These are phyloP conservation scores for Autographa gamma DNA, from an alignment of 2,888 invertebrate species.

Conservation along the genomic window DNA sequence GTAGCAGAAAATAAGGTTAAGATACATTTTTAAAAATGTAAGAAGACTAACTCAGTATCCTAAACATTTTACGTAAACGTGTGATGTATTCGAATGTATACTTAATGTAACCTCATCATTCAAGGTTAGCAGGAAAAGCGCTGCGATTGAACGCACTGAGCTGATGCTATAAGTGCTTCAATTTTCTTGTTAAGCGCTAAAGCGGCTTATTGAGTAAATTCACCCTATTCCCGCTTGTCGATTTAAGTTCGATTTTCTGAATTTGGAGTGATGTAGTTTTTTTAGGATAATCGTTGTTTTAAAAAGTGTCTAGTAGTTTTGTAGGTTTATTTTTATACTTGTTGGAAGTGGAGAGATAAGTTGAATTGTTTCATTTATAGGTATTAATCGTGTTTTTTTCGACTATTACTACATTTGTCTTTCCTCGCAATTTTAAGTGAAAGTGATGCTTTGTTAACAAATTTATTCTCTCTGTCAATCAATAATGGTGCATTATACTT, in stretches of 20 bases:
- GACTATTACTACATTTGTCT: too few relatives aligned
- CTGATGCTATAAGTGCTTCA: constrained; percentile 46
- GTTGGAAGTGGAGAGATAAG: too few relatives aligned
- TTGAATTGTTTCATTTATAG: too few relatives aligned
- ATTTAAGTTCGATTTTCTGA: constrained; percentile 7
- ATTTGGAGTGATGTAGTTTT: constrained; percentile 9
- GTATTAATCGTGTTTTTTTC: too few relatives aligned
- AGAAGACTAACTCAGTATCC: not conserved
- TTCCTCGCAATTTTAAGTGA: too few relatives aligned
- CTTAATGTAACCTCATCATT: constrained; percentile 21
- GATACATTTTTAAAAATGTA: not conserved
- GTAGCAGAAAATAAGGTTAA: not conserved
- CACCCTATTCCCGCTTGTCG: not conserved
- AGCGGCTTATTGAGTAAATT: constrained; percentile 48
- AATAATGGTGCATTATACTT: too few relatives aligned
- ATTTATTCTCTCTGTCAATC: too few relatives aligned
- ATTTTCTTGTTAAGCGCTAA: constrained; percentile 51
- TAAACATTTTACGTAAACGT: not conserved
- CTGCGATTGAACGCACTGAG: constrained; percentile 26
- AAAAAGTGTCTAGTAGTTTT: not conserved
- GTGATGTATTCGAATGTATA: constrained; percentile 1
- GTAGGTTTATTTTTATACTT: not conserved
- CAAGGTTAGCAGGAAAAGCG: constrained; percentile 32
- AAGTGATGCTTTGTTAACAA: too few relatives aligned
- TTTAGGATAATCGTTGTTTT: not conserved